Percentiles rank a stretch among this genome's conserved stretches.
Conservation (phyloP, 2,888 invertebrate genomes). For the Periphyllus acericola region DNA sequence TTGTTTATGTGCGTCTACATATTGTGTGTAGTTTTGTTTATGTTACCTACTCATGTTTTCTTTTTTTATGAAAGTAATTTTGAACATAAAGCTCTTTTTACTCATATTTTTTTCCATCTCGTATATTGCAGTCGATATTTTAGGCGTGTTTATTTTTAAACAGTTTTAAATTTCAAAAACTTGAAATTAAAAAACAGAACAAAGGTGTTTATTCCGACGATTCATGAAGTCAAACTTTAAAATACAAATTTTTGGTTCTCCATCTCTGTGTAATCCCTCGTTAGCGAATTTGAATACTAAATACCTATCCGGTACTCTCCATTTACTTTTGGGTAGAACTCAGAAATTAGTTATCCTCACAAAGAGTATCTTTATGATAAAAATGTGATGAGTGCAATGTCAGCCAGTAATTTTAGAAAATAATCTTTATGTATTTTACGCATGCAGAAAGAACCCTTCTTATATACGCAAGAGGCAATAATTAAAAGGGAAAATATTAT, state of each 20-base stretch:
- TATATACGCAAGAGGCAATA: neutral
- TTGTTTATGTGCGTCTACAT: too few relatives aligned
- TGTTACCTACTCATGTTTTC: too few relatives aligned
- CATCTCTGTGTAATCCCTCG: neutral
- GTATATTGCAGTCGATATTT: too few relatives aligned
- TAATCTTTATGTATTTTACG: conserved; percentile 18
- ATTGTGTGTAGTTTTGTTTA: too few relatives aligned
- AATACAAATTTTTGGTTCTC: neutral
- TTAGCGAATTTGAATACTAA: conserved; percentile 14
- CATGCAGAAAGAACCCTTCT: conserved; percentile 1
- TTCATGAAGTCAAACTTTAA: neutral
- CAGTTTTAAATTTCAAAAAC: too few relatives aligned
- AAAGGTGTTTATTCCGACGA: too few relatives aligned
- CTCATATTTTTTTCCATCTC: too few relatives aligned
- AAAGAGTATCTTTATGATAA: neutral
- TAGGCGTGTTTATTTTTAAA: too few relatives aligned
- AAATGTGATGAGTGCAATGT: neutral
- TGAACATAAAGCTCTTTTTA: too few relatives aligned
- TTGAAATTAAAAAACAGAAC: too few relatives aligned
- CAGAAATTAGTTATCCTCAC: neutral
- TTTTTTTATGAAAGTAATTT: too few relatives aligned
- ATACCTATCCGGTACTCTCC: neutral
- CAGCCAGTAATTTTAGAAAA: conserved; percentile 23
- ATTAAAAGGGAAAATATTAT: neutral
- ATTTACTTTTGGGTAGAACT: conserved; percentile 3